These are phyloP conservation scores for Scleropages formosus DNA, from an alignment of 2,797 vertebrate species.

Conservation along the genomic window DNA sequence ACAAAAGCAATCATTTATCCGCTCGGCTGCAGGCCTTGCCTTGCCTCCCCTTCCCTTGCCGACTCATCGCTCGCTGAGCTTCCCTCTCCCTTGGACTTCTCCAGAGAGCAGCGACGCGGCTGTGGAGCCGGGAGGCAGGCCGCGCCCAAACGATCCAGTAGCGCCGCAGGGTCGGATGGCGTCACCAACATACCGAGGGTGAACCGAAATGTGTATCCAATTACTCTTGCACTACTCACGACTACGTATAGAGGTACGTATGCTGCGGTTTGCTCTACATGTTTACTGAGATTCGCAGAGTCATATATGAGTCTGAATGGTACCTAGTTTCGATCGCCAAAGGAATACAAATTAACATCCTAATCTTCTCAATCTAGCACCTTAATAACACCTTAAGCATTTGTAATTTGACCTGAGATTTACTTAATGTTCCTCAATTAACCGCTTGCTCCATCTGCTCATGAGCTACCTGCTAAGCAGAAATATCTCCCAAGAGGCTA, in stretches of 20 bases:
- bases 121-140: background rate
- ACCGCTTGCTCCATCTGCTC: conserved; percentile 62
- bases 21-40: background rate
- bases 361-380: conserved; percentile 24
- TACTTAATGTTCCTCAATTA: conserved; percentile 69
- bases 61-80: too few relatives aligned
- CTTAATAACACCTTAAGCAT: conserved; percentile 58
- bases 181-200: background rate
- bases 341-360: conserved; percentile 14
- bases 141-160: too few relatives aligned
- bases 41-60: too few relatives aligned
- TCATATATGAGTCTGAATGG: background rate
- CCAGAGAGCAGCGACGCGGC: too few relatives aligned
- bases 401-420: conserved; percentile 71
- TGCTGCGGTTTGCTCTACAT: background rate
- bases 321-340: background rate
- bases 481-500: conserved; percentile 55
- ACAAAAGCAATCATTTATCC: conserved; percentile 17
- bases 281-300: background rate
- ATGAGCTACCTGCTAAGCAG: conserved; percentile 62
- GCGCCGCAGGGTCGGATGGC: too few relatives aligned
- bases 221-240: background rate
- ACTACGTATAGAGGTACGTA: background rate
- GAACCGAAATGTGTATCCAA: background rate
- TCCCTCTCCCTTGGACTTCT: too few relatives aligned